Conservation (phyloP, 2,888 invertebrate genomes). For the Frankliniella intonsa region DNA sequence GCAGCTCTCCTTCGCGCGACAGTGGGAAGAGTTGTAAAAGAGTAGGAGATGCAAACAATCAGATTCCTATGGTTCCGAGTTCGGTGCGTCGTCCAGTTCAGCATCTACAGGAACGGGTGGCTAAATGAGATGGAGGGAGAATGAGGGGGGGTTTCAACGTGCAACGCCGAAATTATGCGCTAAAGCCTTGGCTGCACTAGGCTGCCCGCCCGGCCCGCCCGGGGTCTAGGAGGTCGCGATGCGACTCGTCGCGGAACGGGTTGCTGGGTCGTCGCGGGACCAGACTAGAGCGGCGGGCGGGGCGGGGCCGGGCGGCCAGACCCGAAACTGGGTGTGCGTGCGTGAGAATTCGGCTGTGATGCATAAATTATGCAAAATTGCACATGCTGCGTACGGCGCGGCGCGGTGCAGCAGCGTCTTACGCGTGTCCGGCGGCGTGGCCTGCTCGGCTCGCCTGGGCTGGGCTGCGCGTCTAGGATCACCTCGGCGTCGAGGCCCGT, state of each 20-base stretch:
- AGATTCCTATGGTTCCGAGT: too few species aligned
- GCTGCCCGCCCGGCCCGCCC: neutral
- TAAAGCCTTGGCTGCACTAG: neutral
- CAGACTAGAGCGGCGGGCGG: neutral
- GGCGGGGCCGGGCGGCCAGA: neutral
- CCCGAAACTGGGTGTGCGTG: neutral
- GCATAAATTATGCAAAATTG: conserved; percentile 25
- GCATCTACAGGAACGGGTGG: too few species aligned
- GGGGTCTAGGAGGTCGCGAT: too few species aligned
- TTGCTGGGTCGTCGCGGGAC: neutral
- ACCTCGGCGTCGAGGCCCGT: too few species aligned
- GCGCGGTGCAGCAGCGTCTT: neutral
- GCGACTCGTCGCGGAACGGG: neutral
- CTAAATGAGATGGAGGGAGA: too few species aligned
- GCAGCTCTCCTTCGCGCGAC: too few species aligned
- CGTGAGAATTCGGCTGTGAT: conserved; percentile 5
- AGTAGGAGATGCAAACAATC: too few species aligned
- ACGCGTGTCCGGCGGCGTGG: neutral
- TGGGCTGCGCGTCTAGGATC: too few species aligned
- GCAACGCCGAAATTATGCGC: neutral
- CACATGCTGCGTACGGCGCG: conserved; percentile 6
- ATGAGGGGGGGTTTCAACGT: neutral
- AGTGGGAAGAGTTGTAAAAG: too few species aligned
- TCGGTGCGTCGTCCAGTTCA: too few species aligned
- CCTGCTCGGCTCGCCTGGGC: too few species aligned